Percentiles rank a stretch among this genome's conserved stretches.
Evolutionary conservation across 2,888 invertebrate species (phyloP).

Genomic region (Tineola bisselliella): DNA sequence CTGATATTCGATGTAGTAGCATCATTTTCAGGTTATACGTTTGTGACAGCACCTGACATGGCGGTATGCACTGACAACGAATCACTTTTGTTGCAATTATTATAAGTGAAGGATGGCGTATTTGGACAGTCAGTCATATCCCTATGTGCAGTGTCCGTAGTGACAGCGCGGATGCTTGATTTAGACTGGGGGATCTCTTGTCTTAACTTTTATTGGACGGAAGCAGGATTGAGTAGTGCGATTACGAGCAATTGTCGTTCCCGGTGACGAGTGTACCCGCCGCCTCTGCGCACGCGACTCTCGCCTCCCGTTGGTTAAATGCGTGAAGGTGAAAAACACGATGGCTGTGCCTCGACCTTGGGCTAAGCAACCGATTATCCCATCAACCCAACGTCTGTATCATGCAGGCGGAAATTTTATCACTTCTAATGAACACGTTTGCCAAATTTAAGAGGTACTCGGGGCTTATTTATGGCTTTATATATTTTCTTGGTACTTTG

Average conservation of each 20-base stretch:
- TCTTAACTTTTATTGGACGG: conserved; percentile 56
- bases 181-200: conserved; percentile 48
- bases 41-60: conserved; percentile 19
- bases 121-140: conserved; percentile 4
- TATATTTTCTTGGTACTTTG: background rate
- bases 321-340: conserved; percentile 10
- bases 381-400: conserved; percentile 58
- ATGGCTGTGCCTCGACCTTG: conserved; percentile 48
- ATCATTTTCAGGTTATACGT: conserved; percentile 20
- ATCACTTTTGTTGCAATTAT: background rate
- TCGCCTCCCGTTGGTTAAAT: background rate
- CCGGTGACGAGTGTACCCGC: conserved; percentile 19
- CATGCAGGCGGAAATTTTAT: conserved; percentile 29
- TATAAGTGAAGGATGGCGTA: background rate
- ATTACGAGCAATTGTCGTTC: conserved; percentile 52
- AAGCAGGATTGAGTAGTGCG: conserved; percentile 59
- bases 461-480: background rate
- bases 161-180: conserved; percentile 9
- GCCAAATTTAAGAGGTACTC: conserved; percentile 3
- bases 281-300: conserved; percentile 26
- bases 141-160: background rate
- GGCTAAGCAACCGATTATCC: conserved; percentile 58
- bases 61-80: conserved; percentile 11
- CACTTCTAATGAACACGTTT: conserved; percentile 14
- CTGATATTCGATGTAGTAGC: conserved; percentile 31